phyloP scores from a whole-genome alignment of 2,797 vertebrate genomes.

The Acipenser transmontanus region DNA sequence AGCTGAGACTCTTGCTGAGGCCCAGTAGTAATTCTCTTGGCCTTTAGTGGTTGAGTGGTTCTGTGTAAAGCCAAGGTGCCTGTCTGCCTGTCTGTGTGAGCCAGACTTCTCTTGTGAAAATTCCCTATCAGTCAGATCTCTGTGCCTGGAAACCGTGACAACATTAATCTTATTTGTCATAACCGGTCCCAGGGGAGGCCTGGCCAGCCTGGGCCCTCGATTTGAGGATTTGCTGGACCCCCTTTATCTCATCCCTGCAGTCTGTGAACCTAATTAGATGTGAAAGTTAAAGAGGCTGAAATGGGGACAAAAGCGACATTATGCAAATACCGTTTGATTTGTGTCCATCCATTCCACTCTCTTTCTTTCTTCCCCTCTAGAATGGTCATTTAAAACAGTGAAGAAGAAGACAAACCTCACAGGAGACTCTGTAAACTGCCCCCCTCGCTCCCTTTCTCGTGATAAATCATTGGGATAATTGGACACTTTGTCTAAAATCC shows the following conservation, averaged over 20 bases:
- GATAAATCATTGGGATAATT: slow-evolving; percentile 40
- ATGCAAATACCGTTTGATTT: slow-evolving; percentile 63
- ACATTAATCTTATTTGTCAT: slow-evolving; percentile 60
- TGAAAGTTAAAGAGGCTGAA: slow-evolving; percentile 54
- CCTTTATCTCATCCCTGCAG: slow-evolving; percentile 51
- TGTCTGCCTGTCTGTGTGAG: not conserved
- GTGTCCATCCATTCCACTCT: slow-evolving; percentile 33
- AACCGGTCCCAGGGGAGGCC: slow-evolving; percentile 60
- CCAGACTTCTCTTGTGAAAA: slow-evolving; percentile 24
- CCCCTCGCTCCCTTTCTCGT: slow-evolving; percentile 27
- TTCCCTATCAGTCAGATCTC: slow-evolving; percentile 29
- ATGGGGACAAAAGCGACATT: slow-evolving; percentile 55
- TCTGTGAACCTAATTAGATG: slow-evolving; percentile 63
- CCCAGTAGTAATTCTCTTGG: not conserved
- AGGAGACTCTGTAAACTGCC: slow-evolving; percentile 22
- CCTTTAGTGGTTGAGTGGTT: not conserved
- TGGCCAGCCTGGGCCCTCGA: slow-evolving; percentile 18
- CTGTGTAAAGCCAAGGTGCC: not conserved
- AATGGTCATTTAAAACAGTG: slow-evolving; percentile 25
- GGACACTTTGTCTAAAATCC: slow-evolving; percentile 39
- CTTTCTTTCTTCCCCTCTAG: slow-evolving; percentile 31
- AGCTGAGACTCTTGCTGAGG: not conserved
- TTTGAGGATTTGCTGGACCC: slow-evolving; percentile 34
- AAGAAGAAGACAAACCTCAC: slow-evolving; percentile 11
- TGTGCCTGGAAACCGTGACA: slow-evolving; percentile 28